phyloP scores from a whole-genome alignment of 2,888 invertebrate species.

The Diploptera punctata region DNA sequence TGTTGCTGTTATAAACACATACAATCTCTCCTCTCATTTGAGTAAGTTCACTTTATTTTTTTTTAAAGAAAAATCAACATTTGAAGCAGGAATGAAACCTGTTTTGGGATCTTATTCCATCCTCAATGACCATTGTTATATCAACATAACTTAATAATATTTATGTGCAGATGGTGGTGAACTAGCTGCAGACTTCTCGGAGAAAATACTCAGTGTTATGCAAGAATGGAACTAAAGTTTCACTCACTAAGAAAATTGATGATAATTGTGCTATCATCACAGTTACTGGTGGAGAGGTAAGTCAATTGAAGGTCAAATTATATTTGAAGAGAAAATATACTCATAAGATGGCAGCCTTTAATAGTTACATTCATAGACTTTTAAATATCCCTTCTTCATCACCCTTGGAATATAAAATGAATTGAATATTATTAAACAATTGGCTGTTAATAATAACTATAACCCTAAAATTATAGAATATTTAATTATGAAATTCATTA shows the following conservation, averaged over 20 bases:
- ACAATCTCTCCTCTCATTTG: slow-evolving; percentile 52
- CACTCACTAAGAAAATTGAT: slow-evolving; percentile 3
- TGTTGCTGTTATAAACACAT: slow-evolving; percentile 65
- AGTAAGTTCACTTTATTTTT: slow-evolving; percentile 10
- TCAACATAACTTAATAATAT: not conserved
- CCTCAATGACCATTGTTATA: not conserved
- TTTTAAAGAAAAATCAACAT: too few relatives aligned
- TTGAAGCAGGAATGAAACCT: not conserved
- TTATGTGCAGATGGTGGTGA: not conserved
- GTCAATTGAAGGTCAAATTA: slow-evolving; percentile 23
- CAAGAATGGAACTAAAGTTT: slow-evolving; percentile 18
- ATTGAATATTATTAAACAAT: too few relatives aligned
- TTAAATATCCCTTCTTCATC: too few relatives aligned
- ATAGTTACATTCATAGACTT: too few relatives aligned
- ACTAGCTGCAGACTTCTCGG: not conserved
- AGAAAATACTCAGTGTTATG: slow-evolving; percentile 21
- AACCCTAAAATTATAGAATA: too few relatives aligned
- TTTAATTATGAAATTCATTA: too few relatives aligned
- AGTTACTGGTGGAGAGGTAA: slow-evolving; percentile 46
- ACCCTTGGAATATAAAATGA: too few relatives aligned
- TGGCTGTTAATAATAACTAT: too few relatives aligned
- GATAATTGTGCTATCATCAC: slow-evolving; percentile 41
- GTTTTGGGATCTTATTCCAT: not conserved
- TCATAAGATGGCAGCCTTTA: too few relatives aligned
- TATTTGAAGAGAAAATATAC: too few relatives aligned